Base-by-base conservation (phyloP, 2,797 vertebrate genomes). In the Cossypha heuglini region DNA sequence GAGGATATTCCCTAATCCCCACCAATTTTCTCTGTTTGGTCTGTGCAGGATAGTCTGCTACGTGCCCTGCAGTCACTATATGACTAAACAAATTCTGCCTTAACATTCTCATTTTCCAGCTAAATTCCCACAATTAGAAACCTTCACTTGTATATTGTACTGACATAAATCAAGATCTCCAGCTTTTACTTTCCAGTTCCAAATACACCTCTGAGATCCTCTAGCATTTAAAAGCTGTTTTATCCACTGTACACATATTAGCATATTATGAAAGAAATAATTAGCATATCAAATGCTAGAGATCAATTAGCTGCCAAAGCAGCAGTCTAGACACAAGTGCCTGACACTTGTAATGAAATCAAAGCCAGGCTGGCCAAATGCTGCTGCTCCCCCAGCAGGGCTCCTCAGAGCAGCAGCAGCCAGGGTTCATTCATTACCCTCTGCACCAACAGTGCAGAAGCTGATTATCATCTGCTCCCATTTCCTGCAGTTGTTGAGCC, bases 231-330 rank as follows among this genome's bases (percentile, higher is more conserved):
- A 78, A 94, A 86, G 78, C 64, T 71, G 64, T 21, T 91, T 91
- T 93, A 91, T 75, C 85, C 85, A 49, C 71, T 28, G 67, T 91
- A 93, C 72, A 71, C 48, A 54, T 19, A 90, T 93, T 94, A 96
- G 71, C 95, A 96, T 91, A 82, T 85, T 82, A 97, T 94, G 91
- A 96, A 94, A 93, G 94, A 86, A 96, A 83, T 93, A 90, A 95
- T 96, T 95, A 93, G 88, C 91, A 94, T 92, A 96, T 89, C 86
- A 96, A 95, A 92, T 91, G 81, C 94, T 57, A 37, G 81, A 95
- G 94, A 95, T 94, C 94, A 92, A 95, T 96, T 96, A 95, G 95
- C 90, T 93, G 92, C 95, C 94, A 93, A 94, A 77, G 42, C 68
- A 66, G 68, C 82, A 79, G 90, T 91, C 94, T 93, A 94, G 93